Conservation (phyloP, 2,888 invertebrate species). For the Drosophila mimica region DNA sequence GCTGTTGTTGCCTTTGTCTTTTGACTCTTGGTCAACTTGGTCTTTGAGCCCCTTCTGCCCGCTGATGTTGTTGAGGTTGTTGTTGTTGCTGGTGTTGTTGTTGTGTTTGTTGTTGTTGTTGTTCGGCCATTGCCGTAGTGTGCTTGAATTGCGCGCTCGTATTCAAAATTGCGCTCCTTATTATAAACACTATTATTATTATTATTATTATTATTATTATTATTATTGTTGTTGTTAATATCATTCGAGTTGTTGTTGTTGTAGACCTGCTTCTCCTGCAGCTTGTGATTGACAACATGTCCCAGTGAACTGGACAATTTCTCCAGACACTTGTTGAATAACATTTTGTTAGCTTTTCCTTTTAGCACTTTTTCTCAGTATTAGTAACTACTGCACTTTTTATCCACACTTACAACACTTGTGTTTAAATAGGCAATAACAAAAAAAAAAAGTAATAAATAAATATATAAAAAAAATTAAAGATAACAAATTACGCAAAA, state of each 20-base stretch:
- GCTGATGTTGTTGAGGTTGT: conserved; percentile 11
- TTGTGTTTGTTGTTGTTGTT: conserved; percentile 14
- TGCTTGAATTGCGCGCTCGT: conserved; percentile 80
- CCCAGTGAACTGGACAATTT: conserved; percentile 83
- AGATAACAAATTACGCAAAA: conserved; percentile 17
- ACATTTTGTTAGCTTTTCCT: conserved; percentile 62
- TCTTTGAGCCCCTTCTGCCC: conserved; percentile 22
- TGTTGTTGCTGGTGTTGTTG: conserved; percentile 5
- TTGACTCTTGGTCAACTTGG: conserved; percentile 37
- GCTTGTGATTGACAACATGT: conserved; percentile 71
- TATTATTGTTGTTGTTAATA: conserved; percentile 24
- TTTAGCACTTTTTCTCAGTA: conserved; percentile 4
- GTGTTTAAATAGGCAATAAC: conserved; percentile 4
- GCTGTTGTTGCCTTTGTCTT: conserved; percentile 48
- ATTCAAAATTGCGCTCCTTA: conserved; percentile 76
- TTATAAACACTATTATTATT: conserved; percentile 49
- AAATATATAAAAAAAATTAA: neutral
- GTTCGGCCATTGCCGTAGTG: conserved; percentile 66
- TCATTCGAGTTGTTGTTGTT: conserved; percentile 49
- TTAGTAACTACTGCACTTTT: neutral
- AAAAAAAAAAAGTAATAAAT: neutral
- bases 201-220: conserved; percentile 13
- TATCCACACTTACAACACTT: conserved; percentile 18
- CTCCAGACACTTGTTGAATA: conserved; percentile 84
- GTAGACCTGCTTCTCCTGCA: conserved; percentile 72